Evolutionary conservation across 2,113 vertebrate genomes (phyloP), one percentile per base, ranked within the genome.

Genomic region (Polypterus bichir): DNA sequence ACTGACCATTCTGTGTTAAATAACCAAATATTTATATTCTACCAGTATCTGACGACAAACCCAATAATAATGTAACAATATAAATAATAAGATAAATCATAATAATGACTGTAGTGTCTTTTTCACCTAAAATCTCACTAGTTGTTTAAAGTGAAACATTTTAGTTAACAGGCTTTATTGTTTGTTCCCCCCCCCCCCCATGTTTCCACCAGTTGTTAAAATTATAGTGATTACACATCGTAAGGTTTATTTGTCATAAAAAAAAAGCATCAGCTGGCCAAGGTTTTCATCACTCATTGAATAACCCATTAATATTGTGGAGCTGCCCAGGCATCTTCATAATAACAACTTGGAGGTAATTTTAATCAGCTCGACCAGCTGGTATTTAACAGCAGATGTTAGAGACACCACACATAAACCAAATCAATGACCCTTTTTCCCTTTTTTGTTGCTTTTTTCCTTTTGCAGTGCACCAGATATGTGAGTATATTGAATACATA

Each of bases 341-440:
- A 88, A 86, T 84, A 88, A 86, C 85, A 89, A 89, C 84, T 89
- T 84, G 57, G 85, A 88, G 88, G 88, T 89, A 88, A 88, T 89
- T 88, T 88, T 88, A 91, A 91, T 89, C 88, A 89, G 86, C 85
- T 84, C 86, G 82, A 88, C 86, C 88, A 91, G 88, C 88, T 91
- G 88, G 85, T 88, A 88, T 88, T 89, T 88, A 88, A 86, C 85
- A 86, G 85, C 86, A 89, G 86, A 88, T 90, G 86, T 82, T 84
- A 84, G 87, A 87, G 83, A 88, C 3, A 80, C 86, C 80, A 85
- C 86, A 87, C 87, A 90, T 88, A 88, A 85, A 86, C 83, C 86
- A 85, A 84, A 83, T 87, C 82, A 85, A 83, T 88, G 85, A 87
- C 86, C 87, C 10, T 7, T 27, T 62, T 44, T 27, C 27, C 4